Evolutionary conservation across 2,888 invertebrate genomes (phyloP).

Genomic region (Gnatocerus cornutus): DNA sequence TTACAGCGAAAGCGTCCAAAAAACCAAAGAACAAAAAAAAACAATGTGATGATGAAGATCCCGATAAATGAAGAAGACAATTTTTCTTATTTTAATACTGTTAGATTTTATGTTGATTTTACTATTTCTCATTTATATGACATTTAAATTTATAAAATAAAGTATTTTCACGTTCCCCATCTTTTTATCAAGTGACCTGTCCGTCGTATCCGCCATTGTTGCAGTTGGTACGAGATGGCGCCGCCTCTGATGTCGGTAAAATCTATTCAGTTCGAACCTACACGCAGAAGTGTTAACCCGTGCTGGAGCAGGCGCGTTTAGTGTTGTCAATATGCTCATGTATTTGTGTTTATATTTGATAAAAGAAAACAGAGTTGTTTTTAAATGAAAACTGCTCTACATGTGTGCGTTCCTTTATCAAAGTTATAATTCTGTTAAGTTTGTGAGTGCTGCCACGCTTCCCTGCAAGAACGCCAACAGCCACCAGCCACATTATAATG

Average conservation of each 20-base stretch:
- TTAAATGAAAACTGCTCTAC: constrained; percentile 41
- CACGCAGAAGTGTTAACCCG: constrained; percentile 49
- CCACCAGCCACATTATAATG: constrained; percentile 10
- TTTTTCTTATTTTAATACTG: too few species aligned
- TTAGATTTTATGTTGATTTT: too few species aligned
- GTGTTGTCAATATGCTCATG: constrained; percentile 60
- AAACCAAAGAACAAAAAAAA: constrained; percentile 7
- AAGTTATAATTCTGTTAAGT: constrained; percentile 37
- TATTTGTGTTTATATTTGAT: constrained; percentile 53
- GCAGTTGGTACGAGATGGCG: constrained; percentile 44
- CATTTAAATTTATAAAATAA: too few species aligned
- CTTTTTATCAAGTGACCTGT: too few species aligned
- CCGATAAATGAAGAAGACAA: too few species aligned
- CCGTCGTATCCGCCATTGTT: too few species aligned
- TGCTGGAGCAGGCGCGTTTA: constrained; percentile 59
- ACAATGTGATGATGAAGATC: neutral
- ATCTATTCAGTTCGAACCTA: constrained; percentile 50
- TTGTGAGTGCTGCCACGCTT: constrained; percentile 26
- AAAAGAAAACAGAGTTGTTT: constrained; percentile 42
- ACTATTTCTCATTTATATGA: too few species aligned
- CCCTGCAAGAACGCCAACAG: constrained; percentile 8
- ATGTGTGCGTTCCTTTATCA: constrained; percentile 27
- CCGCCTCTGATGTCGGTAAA: constrained; percentile 33
- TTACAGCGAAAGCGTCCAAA: constrained; percentile 52
- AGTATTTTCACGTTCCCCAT: too few species aligned